phyloP scores from a whole-genome alignment of 1,140 invertebrate genomes.

The Trichoplusia ni region DNA sequence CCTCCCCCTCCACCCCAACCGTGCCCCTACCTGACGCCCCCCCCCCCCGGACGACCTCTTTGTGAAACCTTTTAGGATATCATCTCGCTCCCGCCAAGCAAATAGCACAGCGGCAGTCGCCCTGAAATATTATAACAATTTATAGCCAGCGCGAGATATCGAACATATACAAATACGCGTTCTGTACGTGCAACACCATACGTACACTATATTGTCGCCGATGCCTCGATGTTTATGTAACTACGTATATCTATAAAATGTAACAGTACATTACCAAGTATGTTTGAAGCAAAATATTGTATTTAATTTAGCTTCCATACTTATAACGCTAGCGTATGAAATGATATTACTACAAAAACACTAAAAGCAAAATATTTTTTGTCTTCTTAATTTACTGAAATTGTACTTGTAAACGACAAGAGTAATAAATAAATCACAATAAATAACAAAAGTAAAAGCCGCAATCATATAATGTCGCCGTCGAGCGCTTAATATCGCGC shows the following conservation, averaged over 20 bases:
- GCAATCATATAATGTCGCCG: background rate
- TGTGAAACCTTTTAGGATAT: constrained; percentile 64
- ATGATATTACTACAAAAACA: too few species aligned
- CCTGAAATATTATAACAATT: constrained; percentile 32
- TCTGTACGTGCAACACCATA: background rate
- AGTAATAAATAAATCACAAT: background rate
- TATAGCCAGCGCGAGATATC: constrained; percentile 20
- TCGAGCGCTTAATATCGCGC: background rate
- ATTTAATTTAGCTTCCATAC: too few species aligned
- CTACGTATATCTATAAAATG: background rate
- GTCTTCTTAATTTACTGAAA: too few species aligned
- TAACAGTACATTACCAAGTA: too few species aligned
- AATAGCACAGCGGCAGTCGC: constrained; percentile 13
- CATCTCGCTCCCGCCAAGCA: constrained; percentile 26
- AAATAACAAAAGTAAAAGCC: background rate
- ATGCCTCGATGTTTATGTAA: background rate
- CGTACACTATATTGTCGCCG: background rate
- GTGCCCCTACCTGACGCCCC: background rate
- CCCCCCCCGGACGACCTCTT: constrained; percentile 46
- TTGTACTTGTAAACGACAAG: background rate
- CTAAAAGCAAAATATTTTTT: too few species aligned
- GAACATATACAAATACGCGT: background rate
- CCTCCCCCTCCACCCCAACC: background rate
- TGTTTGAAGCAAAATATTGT: too few species aligned
- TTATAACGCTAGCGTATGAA: too few species aligned